These are phyloP conservation scores for Parapsyche elsis DNA, from an alignment of 1,140 invertebrate genomes.

Conservation along the genomic window DNA sequence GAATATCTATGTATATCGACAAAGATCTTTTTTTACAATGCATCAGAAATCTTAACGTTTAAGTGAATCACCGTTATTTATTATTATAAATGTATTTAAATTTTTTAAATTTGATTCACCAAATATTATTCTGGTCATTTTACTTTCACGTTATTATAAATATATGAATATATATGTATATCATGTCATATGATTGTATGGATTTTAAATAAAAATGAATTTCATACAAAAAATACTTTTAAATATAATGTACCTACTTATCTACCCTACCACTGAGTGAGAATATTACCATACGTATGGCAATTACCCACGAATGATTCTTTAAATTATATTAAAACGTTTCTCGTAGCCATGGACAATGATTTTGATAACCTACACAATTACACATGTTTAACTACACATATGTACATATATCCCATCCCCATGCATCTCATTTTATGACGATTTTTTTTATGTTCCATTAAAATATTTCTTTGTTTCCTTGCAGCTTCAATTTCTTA, in stretches of 20 bases:
- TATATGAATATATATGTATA: not conserved
- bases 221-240: slow-evolving; percentile 4
- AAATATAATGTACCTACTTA: no score
- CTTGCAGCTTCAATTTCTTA: no score
- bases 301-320: no score
- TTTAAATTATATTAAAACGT: not conserved
- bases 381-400: no score
- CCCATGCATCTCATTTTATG: no score
- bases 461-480: no score
- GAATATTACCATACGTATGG: not conserved
- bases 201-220: slow-evolving; percentile 44
- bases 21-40: not conserved
- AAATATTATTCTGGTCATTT: slow-evolving; percentile 50
- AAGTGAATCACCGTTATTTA: not conserved
- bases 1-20: not conserved
- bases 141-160: slow-evolving; percentile 42
- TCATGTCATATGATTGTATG: slow-evolving; percentile 43
- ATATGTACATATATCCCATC: no score
- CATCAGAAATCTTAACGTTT: not conserved
- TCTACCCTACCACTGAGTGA: no score
- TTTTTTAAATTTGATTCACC: slow-evolving; percentile 7
- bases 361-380: no score
- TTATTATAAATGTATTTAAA: not conserved
- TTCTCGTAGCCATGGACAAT: no score
- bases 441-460: no score